A percentile compares a stretch with the other conserved stretches of the same genome.
Conservation (phyloP, 92 coral and sea anemone species). For the Umimayanthus kanabou region DNA sequence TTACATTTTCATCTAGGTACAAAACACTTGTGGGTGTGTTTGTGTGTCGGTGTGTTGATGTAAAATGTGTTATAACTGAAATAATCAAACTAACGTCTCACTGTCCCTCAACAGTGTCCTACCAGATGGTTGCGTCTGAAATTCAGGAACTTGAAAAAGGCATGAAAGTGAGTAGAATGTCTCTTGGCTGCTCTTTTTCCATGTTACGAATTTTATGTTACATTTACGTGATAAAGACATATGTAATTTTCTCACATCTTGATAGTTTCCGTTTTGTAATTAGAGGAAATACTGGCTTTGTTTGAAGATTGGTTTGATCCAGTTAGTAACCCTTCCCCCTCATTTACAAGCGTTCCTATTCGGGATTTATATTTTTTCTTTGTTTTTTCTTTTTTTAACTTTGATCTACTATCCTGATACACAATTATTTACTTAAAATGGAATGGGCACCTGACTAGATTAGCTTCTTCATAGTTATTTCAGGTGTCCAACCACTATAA, state of each 20-base stretch:
- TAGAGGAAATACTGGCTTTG: too few species aligned
- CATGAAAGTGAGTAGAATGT: slow-evolving; percentile 74
- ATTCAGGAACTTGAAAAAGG: slow-evolving; percentile 83
- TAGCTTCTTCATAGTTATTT: too few species aligned
- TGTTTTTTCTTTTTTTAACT: too few species aligned
- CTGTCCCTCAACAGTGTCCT: slow-evolving; percentile 69
- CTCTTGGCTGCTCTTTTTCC: not conserved
- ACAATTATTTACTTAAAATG: too few species aligned
- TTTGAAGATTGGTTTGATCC: too few species aligned
- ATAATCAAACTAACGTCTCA: not conserved
- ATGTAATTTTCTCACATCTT: not conserved
- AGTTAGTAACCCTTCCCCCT: not conserved
- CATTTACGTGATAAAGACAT: not conserved
- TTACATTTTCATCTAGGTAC: too few species aligned
- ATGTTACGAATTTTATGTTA: slow-evolving; percentile 33
- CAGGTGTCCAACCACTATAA: too few species aligned
- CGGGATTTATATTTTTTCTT: too few species aligned
- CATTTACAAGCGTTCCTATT: too few species aligned
- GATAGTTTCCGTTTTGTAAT: not conserved
- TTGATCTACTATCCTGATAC: too few species aligned
- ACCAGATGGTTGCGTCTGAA: slow-evolving; percentile 92
- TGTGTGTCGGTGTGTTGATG: not conserved
- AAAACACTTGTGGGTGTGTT: not conserved
- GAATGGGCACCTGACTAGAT: too few species aligned
- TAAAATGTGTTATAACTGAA: not conserved